These are phyloP conservation scores for Mamestra brassicae DNA, from an alignment of 2,888 invertebrate species.

Conservation along the genomic window DNA sequence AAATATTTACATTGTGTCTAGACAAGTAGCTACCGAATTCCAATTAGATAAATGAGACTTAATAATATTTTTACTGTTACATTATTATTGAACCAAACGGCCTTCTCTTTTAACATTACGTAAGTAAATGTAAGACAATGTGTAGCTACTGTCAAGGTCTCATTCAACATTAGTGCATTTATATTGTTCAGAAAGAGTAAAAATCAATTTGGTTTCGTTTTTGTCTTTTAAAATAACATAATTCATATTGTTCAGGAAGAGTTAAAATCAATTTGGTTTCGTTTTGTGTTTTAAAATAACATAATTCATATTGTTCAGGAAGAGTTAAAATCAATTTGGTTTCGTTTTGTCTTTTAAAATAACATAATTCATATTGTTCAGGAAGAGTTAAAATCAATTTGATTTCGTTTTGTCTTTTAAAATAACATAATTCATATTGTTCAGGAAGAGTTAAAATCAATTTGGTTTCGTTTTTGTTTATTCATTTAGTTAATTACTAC, in stretches of 20 bases:
- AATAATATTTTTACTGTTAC: neutral
- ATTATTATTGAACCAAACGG: neutral
- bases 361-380: too few relatives aligned
- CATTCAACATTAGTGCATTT: slow-evolving; percentile 3
- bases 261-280: slow-evolving; percentile 16
- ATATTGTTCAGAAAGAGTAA: slow-evolving; percentile 10
- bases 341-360: too few relatives aligned
- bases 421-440: too few relatives aligned
- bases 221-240: slow-evolving; percentile 16
- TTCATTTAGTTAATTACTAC: slow-evolving; percentile 4
- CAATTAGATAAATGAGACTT: slow-evolving; percentile 10
- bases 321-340: slow-evolving; percentile 11
- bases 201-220: slow-evolving; percentile 18
- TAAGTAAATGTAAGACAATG: too few relatives aligned
- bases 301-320: slow-evolving; percentile 1
- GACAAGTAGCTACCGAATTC: slow-evolving; percentile 10
- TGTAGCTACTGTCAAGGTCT: neutral
- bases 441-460: too few relatives aligned
- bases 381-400: too few relatives aligned
- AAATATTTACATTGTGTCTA: slow-evolving; percentile 26
- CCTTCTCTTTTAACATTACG: neutral
- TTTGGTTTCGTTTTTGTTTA: too few relatives aligned
- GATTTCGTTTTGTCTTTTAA: too few relatives aligned
- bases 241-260: slow-evolving; percentile 3
- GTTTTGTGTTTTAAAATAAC: slow-evolving; percentile 19